Base-by-base conservation (phyloP, 2,113 vertebrate species). In the Tapirus terrestris region DNA sequence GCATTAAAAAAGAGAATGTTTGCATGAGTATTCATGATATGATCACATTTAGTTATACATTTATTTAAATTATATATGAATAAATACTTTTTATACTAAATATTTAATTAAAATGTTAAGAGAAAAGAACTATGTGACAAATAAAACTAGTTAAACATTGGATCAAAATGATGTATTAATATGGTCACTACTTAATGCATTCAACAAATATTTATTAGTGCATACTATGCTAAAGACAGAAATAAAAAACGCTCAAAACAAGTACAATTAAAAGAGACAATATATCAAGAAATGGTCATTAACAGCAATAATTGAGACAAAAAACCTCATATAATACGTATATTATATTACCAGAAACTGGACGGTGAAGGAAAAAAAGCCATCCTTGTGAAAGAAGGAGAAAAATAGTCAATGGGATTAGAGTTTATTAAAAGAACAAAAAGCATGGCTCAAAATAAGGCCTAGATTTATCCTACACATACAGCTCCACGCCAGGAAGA, bases 161-260 rank as follows among this genome's bases (percentile, higher is more conserved):
- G 8, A 65, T 84, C 72, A 89, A 92, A 83, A 91, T 33, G 77
- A 58, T 72, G n/a, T 21, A 80, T 94, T 58, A 80, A 79, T 68
- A 68, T 21, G 23, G 63, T 79, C 79, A 89, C 33, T 80, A 63
- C 23, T 60, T 79, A 72, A 77, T 29, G 20, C 18, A 73, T 83
- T 84, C 65, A 72, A 36, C 45, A 94, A 96, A 89, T 82, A 95
- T 76, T 89, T 68, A 75, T 11, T 65, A 90, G 12, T 56, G 27
- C 27, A 70, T 61, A 53, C 25, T 75, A 53, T 61, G 12, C 75
- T 70, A 83, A 91, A 88, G 39, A 17, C 63, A 85, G 56, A 89
- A 79, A 89, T 72, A 31, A 56, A 92, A 95, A 95, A 48, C 67
- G 36, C 23, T 88, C 63, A 92, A 92, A 89, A 75, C 7, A 8